Evolutionary conservation across 2,888 invertebrate genomes (phyloP).

Genomic region (Panopea generosa): DNA sequence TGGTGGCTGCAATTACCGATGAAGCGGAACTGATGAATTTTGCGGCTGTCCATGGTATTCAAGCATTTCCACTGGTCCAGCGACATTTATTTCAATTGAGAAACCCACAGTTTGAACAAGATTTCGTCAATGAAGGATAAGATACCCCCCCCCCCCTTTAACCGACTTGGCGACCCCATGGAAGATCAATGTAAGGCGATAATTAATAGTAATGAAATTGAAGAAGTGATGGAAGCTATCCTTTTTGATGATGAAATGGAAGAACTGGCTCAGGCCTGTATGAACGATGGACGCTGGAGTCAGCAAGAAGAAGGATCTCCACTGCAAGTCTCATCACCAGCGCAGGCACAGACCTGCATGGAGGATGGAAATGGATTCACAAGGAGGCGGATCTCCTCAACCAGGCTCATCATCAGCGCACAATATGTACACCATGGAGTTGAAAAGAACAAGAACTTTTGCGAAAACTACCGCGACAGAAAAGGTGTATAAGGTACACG

Average conservation of each 20-base stretch:
- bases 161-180: too few species aligned
- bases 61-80: conserved; percentile 13
- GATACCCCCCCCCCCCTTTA: not conserved
- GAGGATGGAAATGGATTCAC: not conserved
- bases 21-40: conserved; percentile 26
- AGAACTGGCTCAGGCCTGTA: conserved; percentile 6
- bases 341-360: too few species aligned
- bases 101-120: not conserved
- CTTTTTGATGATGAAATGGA: conserved; percentile 44
- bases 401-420: not conserved
- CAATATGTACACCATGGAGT: conserved; percentile 5
- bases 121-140: not conserved
- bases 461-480: conserved; percentile 35
- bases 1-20: conserved; percentile 19
- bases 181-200: too few species aligned
- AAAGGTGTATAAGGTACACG: conserved; percentile 28
- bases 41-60: conserved; percentile 18
- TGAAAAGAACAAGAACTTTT: conserved; percentile 15
- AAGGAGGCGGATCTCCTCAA: not conserved
- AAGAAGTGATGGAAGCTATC: conserved; percentile 15
- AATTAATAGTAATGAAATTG: too few species aligned
- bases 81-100: conserved; percentile 14
- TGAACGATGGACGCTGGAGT: conserved; percentile 26
- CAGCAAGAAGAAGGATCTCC: conserved; percentile 1
- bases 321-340: not conserved